phyloP scores from a whole-genome alignment of 2,888 invertebrate genomes.

The Rosalia funebris region DNA sequence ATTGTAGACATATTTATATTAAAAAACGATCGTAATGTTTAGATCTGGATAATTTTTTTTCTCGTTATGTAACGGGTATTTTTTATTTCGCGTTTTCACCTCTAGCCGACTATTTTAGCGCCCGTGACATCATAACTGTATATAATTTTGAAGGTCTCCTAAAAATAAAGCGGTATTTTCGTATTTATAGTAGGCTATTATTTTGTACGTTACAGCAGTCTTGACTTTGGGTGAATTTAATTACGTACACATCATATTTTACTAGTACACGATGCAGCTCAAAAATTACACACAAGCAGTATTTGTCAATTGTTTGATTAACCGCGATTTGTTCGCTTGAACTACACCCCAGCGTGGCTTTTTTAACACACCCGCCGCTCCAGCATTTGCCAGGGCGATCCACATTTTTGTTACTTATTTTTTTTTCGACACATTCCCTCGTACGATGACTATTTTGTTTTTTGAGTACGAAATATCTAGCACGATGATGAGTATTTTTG shows the following conservation, averaged over 20 bases:
- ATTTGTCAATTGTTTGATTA: slow-evolving; percentile 39
- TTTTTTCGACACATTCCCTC: slow-evolving; percentile 57
- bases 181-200: slow-evolving; percentile 33
- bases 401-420: slow-evolving; percentile 65
- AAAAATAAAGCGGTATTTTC: slow-evolving; percentile 38
- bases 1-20: no score
- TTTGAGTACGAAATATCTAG: slow-evolving; percentile 28
- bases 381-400: slow-evolving; percentile 75
- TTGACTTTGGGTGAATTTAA: not conserved
- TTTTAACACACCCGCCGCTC: slow-evolving; percentile 63
- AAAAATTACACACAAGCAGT: slow-evolving; percentile 17
- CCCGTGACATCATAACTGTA: slow-evolving; percentile 35
- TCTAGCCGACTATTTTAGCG: slow-evolving; percentile 27
- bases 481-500: slow-evolving; percentile 42
- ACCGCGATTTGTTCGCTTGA: slow-evolving; percentile 38
- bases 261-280: not conserved
- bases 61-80: slow-evolving; percentile 5
- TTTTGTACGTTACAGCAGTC: slow-evolving; percentile 8
- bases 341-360: slow-evolving; percentile 47
- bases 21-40: no score
- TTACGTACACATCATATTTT: not conserved
- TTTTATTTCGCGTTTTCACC: not conserved
- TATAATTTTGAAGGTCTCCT: slow-evolving; percentile 37
- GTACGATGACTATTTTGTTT: slow-evolving; percentile 22
- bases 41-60: not conserved